Percentiles rank a stretch among this genome's conserved stretches.
Evolutionary conservation across 2,888 invertebrate genomes (phyloP).

Genomic region (Rapana venosa): DNA sequence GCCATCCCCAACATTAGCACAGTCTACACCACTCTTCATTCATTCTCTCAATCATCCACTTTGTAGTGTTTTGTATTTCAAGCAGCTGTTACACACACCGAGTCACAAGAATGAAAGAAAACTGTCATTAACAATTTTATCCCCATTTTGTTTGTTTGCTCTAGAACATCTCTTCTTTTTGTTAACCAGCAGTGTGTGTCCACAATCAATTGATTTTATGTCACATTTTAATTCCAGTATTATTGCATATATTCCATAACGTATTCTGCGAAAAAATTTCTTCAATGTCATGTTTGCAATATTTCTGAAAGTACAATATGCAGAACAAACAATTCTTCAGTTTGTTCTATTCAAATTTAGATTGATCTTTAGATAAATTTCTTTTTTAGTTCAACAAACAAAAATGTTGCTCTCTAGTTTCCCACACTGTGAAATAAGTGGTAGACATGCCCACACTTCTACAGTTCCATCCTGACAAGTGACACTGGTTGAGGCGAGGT

Average conservation of each 20-base stretch:
- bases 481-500: not conserved
- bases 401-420: not conserved
- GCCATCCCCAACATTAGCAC: not conserved
- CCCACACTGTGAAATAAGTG: not conserved
- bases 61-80: not conserved
- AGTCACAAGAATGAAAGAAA: not conserved
- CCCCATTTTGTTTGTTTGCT: not conserved
- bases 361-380: not conserved
- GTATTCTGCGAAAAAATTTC: not conserved
- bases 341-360: too few relatives aligned
- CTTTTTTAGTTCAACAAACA: too few relatives aligned
- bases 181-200: not conserved
- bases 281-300: constrained; percentile 8
- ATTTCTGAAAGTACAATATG: not conserved
- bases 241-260: not conserved
- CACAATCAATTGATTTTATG: not conserved
- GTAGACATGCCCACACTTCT: not conserved
- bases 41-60: constrained; percentile 10
- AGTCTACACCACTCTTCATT: not conserved
- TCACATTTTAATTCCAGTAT: too few relatives aligned
- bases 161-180: not conserved
- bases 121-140: not conserved
- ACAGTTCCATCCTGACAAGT: not conserved
- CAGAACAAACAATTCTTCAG: too few relatives aligned
- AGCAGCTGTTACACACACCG: constrained; percentile 8